Evolutionary conservation across 2,797 vertebrate species (phyloP), one percentile per base, ranked within the genome.

Genomic region (Channa striata): DNA sequence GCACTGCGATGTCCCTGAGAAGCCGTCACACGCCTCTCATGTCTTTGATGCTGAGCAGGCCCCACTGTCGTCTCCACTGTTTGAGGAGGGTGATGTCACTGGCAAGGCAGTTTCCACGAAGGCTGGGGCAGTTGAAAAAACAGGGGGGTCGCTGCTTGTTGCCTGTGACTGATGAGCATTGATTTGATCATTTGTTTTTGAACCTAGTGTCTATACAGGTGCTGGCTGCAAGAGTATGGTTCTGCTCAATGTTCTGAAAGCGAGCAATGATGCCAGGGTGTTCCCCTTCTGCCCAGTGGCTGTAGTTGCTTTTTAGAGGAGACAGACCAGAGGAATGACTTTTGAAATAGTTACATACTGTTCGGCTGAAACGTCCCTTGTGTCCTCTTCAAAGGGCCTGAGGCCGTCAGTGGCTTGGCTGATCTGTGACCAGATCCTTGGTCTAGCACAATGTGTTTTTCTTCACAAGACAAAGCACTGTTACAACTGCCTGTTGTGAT

Each of bases 181-280:
- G n/a, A n/a, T n/a, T n/a, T n/a, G n/a, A n/a, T n/a, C n/a, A n/a
- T n/a, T n/a, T n/a, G n/a, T n/a, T n/a, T n/a, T n/a, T n/a, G n/a
- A n/a, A n/a, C n/a, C n/a, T n/a, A n/a, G n/a, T n/a, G n/a, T n/a
- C n/a, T n/a, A n/a, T n/a, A n/a, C n/a, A n/a, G n/a, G n/a, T n/a
- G n/a, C n/a, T n/a, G n/a, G n/a, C n/a, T n/a, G n/a, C n/a, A n/a
- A n/a, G n/a, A n/a, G n/a, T n/a, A n/a, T n/a, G n/a, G n/a, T n/a
- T n/a, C n/a, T n/a, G n/a, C n/a, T n/a, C n/a, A n/a, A n/a, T 74
- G 34, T 70, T 82, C 54, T 74, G 30, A 46, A 70, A 77, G 60
- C 50, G 43, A 70, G 60, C 21, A 46, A 60, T 69, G 23, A 69
- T 34, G 48, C 69, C 65, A 64, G 33, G 20, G 14, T 36, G 56